phyloP scores from a whole-genome alignment of 2,888 invertebrate species.

The Crepidodera aurea region DNA sequence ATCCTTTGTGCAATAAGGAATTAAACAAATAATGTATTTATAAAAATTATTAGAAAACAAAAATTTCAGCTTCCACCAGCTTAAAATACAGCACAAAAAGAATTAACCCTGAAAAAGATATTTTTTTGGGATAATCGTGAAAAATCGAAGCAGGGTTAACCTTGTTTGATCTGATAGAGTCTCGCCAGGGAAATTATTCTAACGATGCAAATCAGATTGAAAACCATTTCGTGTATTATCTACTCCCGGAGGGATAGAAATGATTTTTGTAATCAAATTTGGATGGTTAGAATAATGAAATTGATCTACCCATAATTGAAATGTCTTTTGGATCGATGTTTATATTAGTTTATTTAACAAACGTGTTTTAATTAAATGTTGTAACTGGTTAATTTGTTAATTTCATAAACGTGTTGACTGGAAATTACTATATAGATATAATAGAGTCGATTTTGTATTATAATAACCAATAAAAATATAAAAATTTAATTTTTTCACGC shows the following conservation, averaged over 20 bases:
- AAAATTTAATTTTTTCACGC: too few relatives aligned
- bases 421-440: too few relatives aligned
- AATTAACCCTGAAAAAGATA: too few relatives aligned
- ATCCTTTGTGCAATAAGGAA: too few relatives aligned
- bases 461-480: too few relatives aligned
- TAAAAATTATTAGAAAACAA: too few relatives aligned
- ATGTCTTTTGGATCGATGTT: constrained; percentile 4
- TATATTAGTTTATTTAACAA: neutral
- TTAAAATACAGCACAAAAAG: too few relatives aligned
- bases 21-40: too few relatives aligned
- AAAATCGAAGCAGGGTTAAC: constrained; percentile 2
- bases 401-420: too few relatives aligned
- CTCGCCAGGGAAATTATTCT: constrained; percentile 32
- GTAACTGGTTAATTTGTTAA: neutral
- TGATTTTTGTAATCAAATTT: constrained; percentile 23
- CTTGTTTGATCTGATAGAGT: constrained; percentile 18
- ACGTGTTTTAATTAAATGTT: neutral
- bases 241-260: constrained; percentile 20
- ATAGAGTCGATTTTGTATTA: too few relatives aligned
- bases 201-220: constrained; percentile 34
- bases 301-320: constrained; percentile 5
- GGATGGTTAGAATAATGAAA: constrained; percentile 13
- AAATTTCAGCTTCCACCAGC: too few relatives aligned
- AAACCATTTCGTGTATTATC: constrained; percentile 29
- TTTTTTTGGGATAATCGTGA: too few relatives aligned